phyloP scores from a whole-genome alignment of 2,888 invertebrate species.

The Galerucella nymphaeae region DNA sequence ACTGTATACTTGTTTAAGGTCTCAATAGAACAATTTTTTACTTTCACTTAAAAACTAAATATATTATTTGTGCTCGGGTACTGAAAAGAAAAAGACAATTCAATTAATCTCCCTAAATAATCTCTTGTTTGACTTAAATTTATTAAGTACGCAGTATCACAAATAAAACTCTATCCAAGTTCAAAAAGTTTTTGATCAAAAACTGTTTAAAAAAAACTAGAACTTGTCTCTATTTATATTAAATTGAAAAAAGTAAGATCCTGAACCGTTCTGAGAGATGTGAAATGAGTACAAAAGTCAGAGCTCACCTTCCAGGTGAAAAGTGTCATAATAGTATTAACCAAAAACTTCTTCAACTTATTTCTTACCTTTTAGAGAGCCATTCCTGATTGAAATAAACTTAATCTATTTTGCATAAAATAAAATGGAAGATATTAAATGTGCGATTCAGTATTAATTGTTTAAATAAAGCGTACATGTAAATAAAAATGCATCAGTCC shows the following conservation, averaged over 20 bases:
- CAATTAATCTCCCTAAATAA: constrained; percentile 24
- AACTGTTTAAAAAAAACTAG: not conserved
- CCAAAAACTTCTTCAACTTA: too few species aligned
- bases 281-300: too few species aligned
- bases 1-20: not conserved
- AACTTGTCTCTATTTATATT: not conserved
- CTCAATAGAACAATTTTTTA: not conserved
- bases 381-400: too few species aligned
- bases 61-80: constrained; percentile 23
- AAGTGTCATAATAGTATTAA: too few species aligned
- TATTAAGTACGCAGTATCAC: constrained; percentile 33
- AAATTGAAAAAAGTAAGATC: too few species aligned
- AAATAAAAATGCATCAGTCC: too few species aligned
- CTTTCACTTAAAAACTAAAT: constrained; percentile 11
- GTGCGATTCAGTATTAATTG: not conserved
- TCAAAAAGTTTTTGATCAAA: constrained; percentile 19
- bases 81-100: constrained; percentile 1
- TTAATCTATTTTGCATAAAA: not conserved
- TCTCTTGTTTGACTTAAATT: constrained; percentile 15
- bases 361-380: too few species aligned
- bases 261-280: too few species aligned
- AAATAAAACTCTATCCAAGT: constrained; percentile 16
- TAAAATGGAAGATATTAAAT: not conserved
- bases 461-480: not conserved
- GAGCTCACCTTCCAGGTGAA: too few species aligned